These are phyloP conservation scores for Thera obeliscata DNA, from an alignment of 2,888 invertebrate genomes.

Conservation along the genomic window DNA sequence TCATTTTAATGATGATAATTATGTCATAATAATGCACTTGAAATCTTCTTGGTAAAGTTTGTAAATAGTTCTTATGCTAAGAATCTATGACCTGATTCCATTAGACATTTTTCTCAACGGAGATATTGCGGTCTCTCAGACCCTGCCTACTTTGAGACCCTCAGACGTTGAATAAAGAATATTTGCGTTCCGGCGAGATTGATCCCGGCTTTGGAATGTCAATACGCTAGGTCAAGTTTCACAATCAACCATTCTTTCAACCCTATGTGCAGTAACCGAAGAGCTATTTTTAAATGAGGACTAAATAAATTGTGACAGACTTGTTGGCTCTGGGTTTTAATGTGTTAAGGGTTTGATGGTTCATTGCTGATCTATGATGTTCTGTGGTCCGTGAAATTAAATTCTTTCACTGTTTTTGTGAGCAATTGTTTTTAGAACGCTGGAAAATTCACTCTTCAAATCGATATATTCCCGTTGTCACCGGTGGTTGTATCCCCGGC, in stretches of 20 bases:
- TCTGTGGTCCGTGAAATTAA: slow-evolving; percentile 27
- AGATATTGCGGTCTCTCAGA: slow-evolving; percentile 60
- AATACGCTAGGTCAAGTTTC: slow-evolving; percentile 44
- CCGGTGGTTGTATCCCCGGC: no score
- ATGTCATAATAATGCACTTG: not conserved
- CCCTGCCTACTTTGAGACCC: slow-evolving; percentile 35
- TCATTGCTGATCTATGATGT: slow-evolving; percentile 32
- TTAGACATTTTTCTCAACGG: slow-evolving; percentile 73
- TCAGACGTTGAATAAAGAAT: slow-evolving; percentile 45
- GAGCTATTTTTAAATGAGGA: slow-evolving; percentile 25
- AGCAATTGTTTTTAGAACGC: slow-evolving; percentile 11
- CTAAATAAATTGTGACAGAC: slow-evolving; percentile 38
- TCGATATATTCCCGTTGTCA: not conserved
- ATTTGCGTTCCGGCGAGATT: slow-evolving; percentile 47
- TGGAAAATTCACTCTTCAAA: slow-evolving; percentile 3
- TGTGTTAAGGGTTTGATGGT: slow-evolving; percentile 43
- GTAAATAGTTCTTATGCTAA: slow-evolving; percentile 33
- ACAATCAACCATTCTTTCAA: slow-evolving; percentile 17
- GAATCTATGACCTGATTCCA: slow-evolving; percentile 66
- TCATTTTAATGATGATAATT: no score
- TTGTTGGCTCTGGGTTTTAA: slow-evolving; percentile 42
- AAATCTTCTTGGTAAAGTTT: not conserved
- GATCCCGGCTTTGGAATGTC: slow-evolving; percentile 46
- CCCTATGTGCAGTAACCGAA: slow-evolving; percentile 16
- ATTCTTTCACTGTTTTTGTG: slow-evolving; percentile 27